phyloP scores from a whole-genome alignment of 2,113 vertebrate species.

The Sminthopsis crassicaudata region DNA sequence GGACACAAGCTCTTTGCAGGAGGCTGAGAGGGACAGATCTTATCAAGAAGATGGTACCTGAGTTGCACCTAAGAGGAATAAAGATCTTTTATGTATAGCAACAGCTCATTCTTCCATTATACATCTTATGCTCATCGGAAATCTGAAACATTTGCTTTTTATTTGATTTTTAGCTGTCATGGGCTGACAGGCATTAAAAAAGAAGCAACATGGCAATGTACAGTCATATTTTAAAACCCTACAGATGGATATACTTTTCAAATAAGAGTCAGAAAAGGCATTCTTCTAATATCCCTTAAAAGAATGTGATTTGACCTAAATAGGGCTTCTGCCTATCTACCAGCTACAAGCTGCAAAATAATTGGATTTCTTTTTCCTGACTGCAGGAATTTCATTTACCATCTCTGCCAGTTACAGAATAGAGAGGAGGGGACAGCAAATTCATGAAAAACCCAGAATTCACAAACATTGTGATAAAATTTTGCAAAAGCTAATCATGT shows the following conservation, averaged over 20 bases:
- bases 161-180: conserved; percentile 55
- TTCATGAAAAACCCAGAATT: conserved; percentile 54
- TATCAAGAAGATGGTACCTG: conserved; percentile 10
- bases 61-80: conserved; percentile 20
- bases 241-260: conserved; percentile 54
- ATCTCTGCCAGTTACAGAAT: conserved; percentile 59
- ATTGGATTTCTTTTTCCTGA: conserved; percentile 40
- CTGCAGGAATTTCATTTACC: conserved; percentile 51
- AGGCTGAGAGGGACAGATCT: not conserved
- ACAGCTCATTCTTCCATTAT: not conserved
- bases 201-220: conserved; percentile 59
- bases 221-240: conserved; percentile 54
- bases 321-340: conserved; percentile 50
- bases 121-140: not conserved
- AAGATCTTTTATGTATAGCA: not conserved
- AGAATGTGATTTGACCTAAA: conserved; percentile 59
- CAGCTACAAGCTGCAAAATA: conserved; percentile 63
- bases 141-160: conserved; percentile 59
- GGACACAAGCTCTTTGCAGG: not conserved
- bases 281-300: conserved; percentile 58
- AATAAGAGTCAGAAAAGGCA: conserved; percentile 58
- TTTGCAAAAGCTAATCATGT: conserved; percentile 45
- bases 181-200: conserved; percentile 17
- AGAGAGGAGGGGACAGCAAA: conserved; percentile 44
- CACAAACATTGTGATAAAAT: conserved; percentile 53